phyloP scores from a whole-genome alignment of 2,797 vertebrate genomes.

The Poecilia picta region DNA sequence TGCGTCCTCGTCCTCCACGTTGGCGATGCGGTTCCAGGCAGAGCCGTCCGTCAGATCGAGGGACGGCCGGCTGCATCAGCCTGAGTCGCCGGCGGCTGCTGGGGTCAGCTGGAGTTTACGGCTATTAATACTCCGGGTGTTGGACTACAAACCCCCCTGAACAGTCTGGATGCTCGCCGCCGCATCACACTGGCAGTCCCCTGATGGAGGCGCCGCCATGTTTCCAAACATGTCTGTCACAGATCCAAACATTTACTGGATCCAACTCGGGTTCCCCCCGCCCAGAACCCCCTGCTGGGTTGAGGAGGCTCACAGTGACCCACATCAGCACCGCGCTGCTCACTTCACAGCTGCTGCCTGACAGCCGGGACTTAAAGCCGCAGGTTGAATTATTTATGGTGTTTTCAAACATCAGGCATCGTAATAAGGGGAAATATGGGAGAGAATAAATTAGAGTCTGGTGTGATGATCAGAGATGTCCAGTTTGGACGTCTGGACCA shows the following conservation, averaged over 20 bases:
- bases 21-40: conserved; percentile 52
- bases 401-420: neutral
- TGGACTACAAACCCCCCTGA: conserved; percentile 17
- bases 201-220: conserved; percentile 15
- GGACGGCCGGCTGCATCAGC: conserved; percentile 56
- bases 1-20: conserved; percentile 19
- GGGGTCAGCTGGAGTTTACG: conserved; percentile 67
- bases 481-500: neutral
- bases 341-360: neutral
- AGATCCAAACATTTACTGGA: conserved; percentile 65
- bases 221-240: conserved; percentile 55
- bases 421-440: neutral
- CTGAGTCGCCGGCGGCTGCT: conserved; percentile 42
- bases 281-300: neutral
- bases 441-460: neutral
- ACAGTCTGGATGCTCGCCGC: conserved; percentile 16
- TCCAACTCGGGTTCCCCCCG: conserved; percentile 39
- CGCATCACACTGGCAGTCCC: conserved; percentile 32
- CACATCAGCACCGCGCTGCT: conserved; percentile 34
- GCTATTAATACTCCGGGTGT: conserved; percentile 65
- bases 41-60: conserved; percentile 37
- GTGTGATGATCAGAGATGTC: neutral
- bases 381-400: neutral
- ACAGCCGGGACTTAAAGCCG: neutral
- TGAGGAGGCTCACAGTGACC: conserved; percentile 62